Conservation (phyloP, 2,888 invertebrate genomes). For the Drosophila pseudotalamancana region DNA sequence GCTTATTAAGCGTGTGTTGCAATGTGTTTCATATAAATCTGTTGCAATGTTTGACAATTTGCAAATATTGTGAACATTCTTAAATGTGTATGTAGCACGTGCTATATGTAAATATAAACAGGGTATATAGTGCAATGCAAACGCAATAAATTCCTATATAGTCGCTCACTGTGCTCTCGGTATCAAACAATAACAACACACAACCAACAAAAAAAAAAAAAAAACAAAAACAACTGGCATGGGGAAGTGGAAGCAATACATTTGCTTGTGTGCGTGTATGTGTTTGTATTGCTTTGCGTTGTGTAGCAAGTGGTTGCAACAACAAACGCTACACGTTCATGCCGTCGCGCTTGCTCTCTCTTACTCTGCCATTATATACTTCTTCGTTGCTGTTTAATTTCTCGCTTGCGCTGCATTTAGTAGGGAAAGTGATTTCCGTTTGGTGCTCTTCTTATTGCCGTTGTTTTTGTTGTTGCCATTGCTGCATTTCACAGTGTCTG, state of each 20-base stretch:
- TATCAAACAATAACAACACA: conserved; percentile 61
- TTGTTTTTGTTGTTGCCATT: conserved; percentile 17
- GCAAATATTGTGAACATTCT: conserved; percentile 16
- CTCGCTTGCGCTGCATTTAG: conserved; percentile 42
- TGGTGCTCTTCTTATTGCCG: conserved; percentile 5
- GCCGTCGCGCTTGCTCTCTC: conserved; percentile 18
- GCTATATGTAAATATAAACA: conserved; percentile 33
- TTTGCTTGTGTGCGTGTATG: conserved; percentile 6
- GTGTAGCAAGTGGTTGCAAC: conserved; percentile 67
- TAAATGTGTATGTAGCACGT: conserved; percentile 42
- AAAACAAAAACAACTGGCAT: conserved; percentile 36
- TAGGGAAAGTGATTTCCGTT: conserved; percentile 60
- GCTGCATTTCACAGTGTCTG: conserved; percentile 26
- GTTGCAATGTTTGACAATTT: conserved; percentile 41
- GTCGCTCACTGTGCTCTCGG: conserved; percentile 16
- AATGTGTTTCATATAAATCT: conserved; percentile 45
- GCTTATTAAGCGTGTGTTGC: conserved; percentile 31
- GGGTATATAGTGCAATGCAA: conserved; percentile 12
- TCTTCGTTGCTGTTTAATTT: conserved; percentile 27
- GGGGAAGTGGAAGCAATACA: conserved; percentile 33
- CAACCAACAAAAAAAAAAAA: conserved; percentile 40
- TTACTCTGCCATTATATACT: conserved; percentile 2
- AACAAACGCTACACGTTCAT: conserved; percentile 33
- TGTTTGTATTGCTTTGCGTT: conserved; percentile 24
- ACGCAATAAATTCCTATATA: conserved; percentile 36